phyloP scores from a whole-genome alignment of 2,797 vertebrate genomes.

The Potorous gilbertii region DNA sequence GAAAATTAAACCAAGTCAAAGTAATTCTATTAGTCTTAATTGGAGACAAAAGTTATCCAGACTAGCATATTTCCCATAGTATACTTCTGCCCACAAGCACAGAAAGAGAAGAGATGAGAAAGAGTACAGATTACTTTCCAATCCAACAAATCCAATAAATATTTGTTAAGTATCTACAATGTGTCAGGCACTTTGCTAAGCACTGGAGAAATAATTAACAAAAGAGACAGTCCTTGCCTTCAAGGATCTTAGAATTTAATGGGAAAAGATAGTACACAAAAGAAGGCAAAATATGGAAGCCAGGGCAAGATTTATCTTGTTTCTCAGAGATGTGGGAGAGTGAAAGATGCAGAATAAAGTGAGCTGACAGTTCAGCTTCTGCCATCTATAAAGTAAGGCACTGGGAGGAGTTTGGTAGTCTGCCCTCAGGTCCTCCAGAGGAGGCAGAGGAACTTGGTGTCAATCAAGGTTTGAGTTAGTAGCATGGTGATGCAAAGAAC shows the following conservation, averaged over 20 bases:
- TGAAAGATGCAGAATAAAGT: not conserved
- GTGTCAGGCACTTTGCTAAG: not conserved
- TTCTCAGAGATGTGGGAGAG: not conserved
- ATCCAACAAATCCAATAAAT: not conserved
- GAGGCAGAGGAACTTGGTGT: not conserved
- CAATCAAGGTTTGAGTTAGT: not conserved
- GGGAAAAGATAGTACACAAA: not conserved
- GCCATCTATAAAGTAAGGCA: not conserved
- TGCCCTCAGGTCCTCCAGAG: not conserved
- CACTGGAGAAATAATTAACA: not conserved
- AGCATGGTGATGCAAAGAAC: not conserved
- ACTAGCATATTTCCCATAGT: not conserved
- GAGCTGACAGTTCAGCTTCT: not conserved
- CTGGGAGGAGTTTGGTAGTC: not conserved
- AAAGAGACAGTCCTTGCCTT: not conserved
- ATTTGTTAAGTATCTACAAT: not conserved
- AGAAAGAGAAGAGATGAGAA: constrained; percentile 41
- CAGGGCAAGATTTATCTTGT: not conserved
- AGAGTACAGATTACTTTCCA: constrained; percentile 57
- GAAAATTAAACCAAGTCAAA: constrained; percentile 49
- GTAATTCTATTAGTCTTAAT: constrained; percentile 50
- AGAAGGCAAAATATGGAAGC: not conserved
- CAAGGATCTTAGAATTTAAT: constrained; percentile 37
- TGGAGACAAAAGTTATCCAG: constrained; percentile 6
- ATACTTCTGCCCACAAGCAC: constrained; percentile 13